These are phyloP conservation scores for Cinclus mexicanus DNA, from an alignment of 2,113 vertebrate genomes.

Conservation along the genomic window DNA sequence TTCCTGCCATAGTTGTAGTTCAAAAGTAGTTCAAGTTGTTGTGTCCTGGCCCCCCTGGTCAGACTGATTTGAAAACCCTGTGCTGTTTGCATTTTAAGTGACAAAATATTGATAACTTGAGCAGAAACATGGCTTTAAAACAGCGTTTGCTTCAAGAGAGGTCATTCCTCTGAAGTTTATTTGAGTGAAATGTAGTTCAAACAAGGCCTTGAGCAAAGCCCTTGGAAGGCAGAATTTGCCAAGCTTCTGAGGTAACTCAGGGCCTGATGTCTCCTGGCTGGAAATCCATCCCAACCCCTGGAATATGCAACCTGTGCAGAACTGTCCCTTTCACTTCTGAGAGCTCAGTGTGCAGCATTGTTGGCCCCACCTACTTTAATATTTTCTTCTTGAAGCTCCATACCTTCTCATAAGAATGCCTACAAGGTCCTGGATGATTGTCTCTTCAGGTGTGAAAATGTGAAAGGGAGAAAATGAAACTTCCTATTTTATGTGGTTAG, in stretches of 20 bases:
- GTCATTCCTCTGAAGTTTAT: background rate
- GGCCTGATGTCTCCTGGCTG: background rate
- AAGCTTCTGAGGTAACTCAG: background rate
- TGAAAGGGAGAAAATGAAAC: background rate
- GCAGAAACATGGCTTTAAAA: background rate
- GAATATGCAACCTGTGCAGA: background rate
- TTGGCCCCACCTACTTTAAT: background rate
- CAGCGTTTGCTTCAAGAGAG: background rate
- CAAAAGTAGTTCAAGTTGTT: background rate
- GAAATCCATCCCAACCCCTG: background rate
- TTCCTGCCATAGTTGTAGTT: background rate
- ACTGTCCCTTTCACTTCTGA: background rate
- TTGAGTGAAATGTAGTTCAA: background rate
- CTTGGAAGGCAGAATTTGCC: background rate
- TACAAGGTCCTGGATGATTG: background rate
- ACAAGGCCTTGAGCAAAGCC: background rate
- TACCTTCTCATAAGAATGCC: background rate
- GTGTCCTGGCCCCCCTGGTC: background rate
- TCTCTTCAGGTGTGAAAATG: background rate
- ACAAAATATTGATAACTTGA: background rate
- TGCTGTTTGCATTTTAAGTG: background rate
- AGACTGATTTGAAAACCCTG: background rate
- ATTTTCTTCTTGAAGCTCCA: background rate
- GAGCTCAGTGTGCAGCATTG: background rate
- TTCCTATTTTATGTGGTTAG: background rate